Percentiles rank a stretch among this genome's conserved stretches.
Evolutionary conservation across 2,113 vertebrate species (phyloP).

Genomic region (Psittacula cyanocephala): DNA sequence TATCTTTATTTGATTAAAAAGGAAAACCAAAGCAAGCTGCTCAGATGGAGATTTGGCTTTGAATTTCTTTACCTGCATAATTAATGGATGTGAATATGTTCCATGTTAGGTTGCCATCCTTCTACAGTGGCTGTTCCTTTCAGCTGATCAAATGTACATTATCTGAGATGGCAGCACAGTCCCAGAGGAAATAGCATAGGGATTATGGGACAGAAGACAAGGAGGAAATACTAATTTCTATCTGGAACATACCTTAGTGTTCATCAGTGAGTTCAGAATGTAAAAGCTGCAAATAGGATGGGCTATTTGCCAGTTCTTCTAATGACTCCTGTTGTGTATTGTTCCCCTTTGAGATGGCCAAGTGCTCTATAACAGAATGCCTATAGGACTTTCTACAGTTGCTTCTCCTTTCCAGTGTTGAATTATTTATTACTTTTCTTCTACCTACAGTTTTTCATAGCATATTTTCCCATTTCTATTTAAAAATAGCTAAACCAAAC

Average conservation of each 20-base stretch:
- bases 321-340: neutral
- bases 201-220: neutral
- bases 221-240: neutral
- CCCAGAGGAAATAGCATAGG: neutral
- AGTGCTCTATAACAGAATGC: neutral
- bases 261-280: neutral
- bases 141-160: neutral
- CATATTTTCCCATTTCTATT: neutral
- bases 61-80: neutral
- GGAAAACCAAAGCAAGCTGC: neutral
- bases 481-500: neutral
- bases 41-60: neutral
- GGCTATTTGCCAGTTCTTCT: neutral
- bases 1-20: neutral
- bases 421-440: neutral
- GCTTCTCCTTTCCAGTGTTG: neutral
- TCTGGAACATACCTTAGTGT: neutral
- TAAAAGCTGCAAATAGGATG: neutral
- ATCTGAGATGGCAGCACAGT: neutral
- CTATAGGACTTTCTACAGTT: neutral
- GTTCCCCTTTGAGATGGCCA: neutral
- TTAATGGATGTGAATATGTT: neutral
- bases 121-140: neutral
- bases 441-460: neutral
- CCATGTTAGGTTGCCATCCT: neutral